These are phyloP conservation scores for Sitophilus oryzae DNA, from an alignment of 1,140 invertebrate genomes.

Conservation along the genomic window DNA sequence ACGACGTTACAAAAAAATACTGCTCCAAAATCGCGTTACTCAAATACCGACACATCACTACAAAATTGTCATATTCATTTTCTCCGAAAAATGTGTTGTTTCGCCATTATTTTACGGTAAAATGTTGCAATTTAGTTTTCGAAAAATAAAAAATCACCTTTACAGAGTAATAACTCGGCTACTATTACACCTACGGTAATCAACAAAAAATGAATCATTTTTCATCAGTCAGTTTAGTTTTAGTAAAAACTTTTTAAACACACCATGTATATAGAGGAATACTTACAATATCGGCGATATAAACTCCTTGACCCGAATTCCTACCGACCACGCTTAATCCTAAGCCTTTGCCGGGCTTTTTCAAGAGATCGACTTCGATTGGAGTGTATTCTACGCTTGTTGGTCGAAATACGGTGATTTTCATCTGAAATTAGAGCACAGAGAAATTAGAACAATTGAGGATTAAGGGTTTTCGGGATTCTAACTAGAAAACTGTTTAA, in stretches of 20 bases:
- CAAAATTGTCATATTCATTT: no score
- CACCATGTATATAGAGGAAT: background rate
- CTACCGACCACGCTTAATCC: constrained; percentile 88
- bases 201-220: background rate
- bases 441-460: background rate
- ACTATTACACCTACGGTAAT: no score
- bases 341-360: constrained; percentile 88
- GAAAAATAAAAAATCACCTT: no score
- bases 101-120: no score
- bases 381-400: constrained; percentile 76
- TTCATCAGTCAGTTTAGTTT: background rate
- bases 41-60: no score
- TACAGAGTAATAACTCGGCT: no score
- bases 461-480: no score
- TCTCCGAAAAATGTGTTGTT: no score
- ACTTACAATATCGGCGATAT: constrained; percentile 90
- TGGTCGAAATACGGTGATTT: constrained; percentile 84
- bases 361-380: constrained; percentile 83
- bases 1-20: no score
- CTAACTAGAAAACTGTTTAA: no score
- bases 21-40: no score
- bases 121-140: no score
- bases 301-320: constrained; percentile 82
- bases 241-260: constrained; percentile 3
- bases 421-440: constrained; percentile 57